These are phyloP conservation scores for Tenebrosternarchus preto DNA, from an alignment of 2,113 vertebrate species.

Conservation along the genomic window DNA sequence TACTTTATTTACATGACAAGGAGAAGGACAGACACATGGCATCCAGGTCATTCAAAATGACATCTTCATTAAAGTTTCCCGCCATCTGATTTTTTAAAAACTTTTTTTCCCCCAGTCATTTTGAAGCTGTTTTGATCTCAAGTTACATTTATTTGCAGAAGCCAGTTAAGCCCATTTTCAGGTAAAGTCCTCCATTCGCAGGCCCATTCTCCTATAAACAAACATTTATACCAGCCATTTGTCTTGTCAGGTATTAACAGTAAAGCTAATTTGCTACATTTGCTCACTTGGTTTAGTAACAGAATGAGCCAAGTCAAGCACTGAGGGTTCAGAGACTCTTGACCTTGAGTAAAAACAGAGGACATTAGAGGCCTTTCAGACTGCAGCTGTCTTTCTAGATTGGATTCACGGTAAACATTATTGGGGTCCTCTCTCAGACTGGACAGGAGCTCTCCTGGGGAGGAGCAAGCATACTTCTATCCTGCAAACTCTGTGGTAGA, in stretches of 20 bases:
- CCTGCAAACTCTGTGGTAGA: not conserved
- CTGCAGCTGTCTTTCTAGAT: constrained; percentile 54
- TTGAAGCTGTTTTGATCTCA: not conserved
- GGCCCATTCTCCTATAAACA: too few species aligned
- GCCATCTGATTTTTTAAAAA: too few species aligned
- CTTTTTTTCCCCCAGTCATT: too few species aligned
- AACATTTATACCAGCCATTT: not conserved
- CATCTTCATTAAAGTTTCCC: too few species aligned
- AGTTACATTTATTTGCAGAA: not conserved
- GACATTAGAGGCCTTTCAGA: constrained; percentile 30
- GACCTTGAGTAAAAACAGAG: constrained; percentile 37
- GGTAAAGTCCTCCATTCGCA: too few species aligned
- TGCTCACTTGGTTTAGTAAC: not conserved
- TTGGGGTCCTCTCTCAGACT: constrained; percentile 10
- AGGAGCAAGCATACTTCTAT: not conserved
- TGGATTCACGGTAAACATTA: constrained; percentile 37
- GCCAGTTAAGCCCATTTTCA: not conserved
- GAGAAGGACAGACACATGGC: constrained; percentile 3
- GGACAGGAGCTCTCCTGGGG: not conserved
- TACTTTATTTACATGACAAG: constrained; percentile 31
- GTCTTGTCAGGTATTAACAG: not conserved
- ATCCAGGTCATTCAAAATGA: not conserved
- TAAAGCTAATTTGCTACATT: not conserved
- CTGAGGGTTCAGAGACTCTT: not conserved
- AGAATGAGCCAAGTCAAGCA: constrained; percentile 1